Percentiles rank a stretch among this genome's conserved stretches.
Conservation (phyloP, 1,140 invertebrate genomes). For the Battus philenor region DNA sequence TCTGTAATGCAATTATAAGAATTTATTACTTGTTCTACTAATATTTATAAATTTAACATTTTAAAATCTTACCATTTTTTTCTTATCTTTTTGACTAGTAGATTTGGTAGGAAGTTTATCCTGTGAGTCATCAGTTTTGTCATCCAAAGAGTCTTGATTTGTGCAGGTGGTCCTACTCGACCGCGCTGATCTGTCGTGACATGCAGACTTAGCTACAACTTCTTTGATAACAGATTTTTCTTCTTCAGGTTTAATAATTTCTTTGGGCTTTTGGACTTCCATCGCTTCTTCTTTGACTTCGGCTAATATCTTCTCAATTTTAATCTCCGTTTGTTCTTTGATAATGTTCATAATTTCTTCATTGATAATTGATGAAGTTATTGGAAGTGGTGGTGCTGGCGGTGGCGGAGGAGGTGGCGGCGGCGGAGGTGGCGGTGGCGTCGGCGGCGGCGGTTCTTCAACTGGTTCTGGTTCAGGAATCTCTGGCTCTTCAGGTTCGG, state of each 20-base stretch:
- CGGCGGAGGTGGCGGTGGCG: slow-evolving; percentile 1
- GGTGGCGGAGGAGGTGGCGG: background rate
- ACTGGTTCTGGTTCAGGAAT: slow-evolving; percentile 22
- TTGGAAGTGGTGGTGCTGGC: too few relatives aligned
- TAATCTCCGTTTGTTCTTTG: slow-evolving; percentile 6
- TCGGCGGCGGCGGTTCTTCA: slow-evolving; percentile 16
- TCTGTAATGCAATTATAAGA: slow-evolving; percentile 73
- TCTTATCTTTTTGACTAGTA: slow-evolving; percentile 68
- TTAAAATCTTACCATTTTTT: slow-evolving; percentile 68
- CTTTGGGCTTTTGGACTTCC: slow-evolving; percentile 35
- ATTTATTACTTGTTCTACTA: too few relatives aligned
- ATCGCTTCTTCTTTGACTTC: slow-evolving; percentile 27
- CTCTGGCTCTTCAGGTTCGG: slow-evolving; percentile 20
- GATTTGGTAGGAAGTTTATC: slow-evolving; percentile 74
- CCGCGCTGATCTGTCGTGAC: slow-evolving; percentile 59
- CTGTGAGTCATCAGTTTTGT: slow-evolving; percentile 73
- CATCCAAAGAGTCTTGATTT: slow-evolving; percentile 55
- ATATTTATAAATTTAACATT: background rate
- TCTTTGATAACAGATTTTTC: slow-evolving; percentile 46
- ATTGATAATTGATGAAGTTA: too few relatives aligned
- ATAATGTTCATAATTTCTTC: slow-evolving; percentile 5
- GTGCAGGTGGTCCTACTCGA: slow-evolving; percentile 57
- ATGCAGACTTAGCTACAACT: slow-evolving; percentile 58
- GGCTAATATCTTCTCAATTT: background rate
- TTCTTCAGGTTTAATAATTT: slow-evolving; percentile 37